phyloP scores from a whole-genome alignment of 2,797 vertebrate species.

The Enteromius viviparus region DNA sequence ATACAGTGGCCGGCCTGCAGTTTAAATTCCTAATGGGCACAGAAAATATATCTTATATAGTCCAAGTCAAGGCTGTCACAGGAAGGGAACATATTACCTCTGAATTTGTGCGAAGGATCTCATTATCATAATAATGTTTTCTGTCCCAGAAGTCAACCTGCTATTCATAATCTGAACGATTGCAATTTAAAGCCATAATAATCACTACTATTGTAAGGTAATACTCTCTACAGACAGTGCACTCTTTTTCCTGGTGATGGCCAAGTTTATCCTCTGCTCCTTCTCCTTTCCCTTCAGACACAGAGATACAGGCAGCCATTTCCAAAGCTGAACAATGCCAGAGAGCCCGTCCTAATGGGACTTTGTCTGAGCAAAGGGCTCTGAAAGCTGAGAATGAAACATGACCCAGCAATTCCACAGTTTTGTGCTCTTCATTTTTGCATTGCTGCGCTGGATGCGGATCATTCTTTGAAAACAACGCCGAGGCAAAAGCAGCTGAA shows the following conservation, averaged over 20 bases:
- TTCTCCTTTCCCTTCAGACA: constrained; percentile 57
- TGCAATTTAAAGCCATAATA: constrained; percentile 62
- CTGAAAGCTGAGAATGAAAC: constrained; percentile 48
- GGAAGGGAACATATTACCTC: constrained; percentile 56
- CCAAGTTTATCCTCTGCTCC: constrained; percentile 49
- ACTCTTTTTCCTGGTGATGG: constrained; percentile 53
- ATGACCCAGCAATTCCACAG: constrained; percentile 36
- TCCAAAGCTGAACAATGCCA: constrained; percentile 46
- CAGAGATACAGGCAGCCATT: constrained; percentile 43
- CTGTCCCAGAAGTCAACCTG: constrained; percentile 59
- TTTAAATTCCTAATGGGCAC: constrained; percentile 53
- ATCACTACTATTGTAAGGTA: constrained; percentile 60
- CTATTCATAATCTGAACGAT: constrained; percentile 64
- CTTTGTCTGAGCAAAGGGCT: constrained; percentile 37
- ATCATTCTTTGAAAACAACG: constrained; percentile 27
- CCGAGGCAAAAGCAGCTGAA: constrained; percentile 23
- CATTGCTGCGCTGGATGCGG: constrained; percentile 35
- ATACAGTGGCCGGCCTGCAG: constrained; percentile 39
- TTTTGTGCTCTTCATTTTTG: constrained; percentile 29
- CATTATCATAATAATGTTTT: constrained; percentile 66
- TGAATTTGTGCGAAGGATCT: constrained; percentile 60
- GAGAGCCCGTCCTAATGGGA: constrained; percentile 36
- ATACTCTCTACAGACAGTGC: constrained; percentile 58
- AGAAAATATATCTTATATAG: constrained; percentile 48
- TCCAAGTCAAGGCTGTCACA: constrained; percentile 51